phyloP scores from a whole-genome alignment of 30 jellyfish, hydroid and myxozoan species.

The Cassiopea andromeda region DNA sequence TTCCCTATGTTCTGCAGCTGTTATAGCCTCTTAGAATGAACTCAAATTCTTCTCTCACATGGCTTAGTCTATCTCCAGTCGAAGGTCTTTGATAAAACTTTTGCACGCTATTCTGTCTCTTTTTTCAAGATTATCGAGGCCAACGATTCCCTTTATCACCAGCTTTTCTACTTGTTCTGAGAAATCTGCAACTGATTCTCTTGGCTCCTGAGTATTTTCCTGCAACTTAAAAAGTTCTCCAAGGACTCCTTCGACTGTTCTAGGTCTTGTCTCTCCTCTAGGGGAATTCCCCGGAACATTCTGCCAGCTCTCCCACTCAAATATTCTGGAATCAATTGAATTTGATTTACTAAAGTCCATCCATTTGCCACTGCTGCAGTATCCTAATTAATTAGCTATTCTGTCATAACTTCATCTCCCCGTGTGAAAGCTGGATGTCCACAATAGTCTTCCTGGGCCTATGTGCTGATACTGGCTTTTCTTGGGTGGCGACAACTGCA shows the following conservation, averaged over 20 bases:
- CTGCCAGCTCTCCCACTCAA: neutral
- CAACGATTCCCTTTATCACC: neutral
- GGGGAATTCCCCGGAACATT: neutral
- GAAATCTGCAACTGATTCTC: neutral
- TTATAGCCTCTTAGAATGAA: no score
- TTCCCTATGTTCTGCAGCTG: no score
- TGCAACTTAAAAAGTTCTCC: neutral
- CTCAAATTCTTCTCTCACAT: no score
- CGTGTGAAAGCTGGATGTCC: neutral
- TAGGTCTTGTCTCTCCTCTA: neutral
- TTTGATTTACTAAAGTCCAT: neutral
- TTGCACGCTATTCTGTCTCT: neutral
- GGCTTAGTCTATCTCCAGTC: no score
- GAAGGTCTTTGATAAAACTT: no score
- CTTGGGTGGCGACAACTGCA: neutral
- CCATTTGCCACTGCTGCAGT: neutral
- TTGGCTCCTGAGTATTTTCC: neutral
- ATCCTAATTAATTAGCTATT: neutral
- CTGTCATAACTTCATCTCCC: neutral
- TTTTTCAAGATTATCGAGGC: neutral
- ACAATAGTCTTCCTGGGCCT: neutral
- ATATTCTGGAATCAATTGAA: neutral
- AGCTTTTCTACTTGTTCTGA: neutral
- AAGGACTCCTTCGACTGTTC: neutral
- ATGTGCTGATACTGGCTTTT: neutral